Evolutionary conservation across 2,113 vertebrate genomes (phyloP).

Genomic region (Capreolus pygargus): DNA sequence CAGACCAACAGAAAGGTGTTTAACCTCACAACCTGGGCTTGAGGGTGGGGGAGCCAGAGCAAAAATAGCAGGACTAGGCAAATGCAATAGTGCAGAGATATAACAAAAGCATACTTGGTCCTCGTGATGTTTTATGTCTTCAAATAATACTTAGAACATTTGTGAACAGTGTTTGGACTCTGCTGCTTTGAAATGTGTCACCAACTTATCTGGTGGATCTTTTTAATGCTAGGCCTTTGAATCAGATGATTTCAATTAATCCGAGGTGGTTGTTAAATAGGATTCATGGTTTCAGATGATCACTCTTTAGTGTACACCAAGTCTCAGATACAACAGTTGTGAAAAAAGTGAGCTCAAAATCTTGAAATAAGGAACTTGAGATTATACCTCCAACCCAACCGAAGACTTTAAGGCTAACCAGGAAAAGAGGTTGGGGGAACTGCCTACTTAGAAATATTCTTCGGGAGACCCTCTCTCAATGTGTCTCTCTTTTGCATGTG

Average conservation of each 20-base stretch:
- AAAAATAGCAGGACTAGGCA: background rate
- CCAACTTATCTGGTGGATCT: background rate
- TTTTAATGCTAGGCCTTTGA: background rate
- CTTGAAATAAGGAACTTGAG: background rate
- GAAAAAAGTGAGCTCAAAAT: background rate
- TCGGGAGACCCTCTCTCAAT: background rate
- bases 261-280: background rate
- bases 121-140: background rate
- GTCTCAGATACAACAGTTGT: background rate
- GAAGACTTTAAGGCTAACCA: background rate
- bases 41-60: fast-evolving
- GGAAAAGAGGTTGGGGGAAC: background rate
- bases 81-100: background rate
- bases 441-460: background rate
- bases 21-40: background rate
- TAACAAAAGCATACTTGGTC: background rate
- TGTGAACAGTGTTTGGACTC: background rate
- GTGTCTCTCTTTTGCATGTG: background rate
- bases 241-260: background rate
- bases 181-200: background rate
- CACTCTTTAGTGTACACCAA: background rate
- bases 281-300: background rate
- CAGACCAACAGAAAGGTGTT: background rate
- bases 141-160: background rate
- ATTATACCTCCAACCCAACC: background rate